A percentile compares a stretch with the other conserved stretches of the same genome.
These are phyloP conservation scores for Choloepus hoffmanni DNA, from an alignment of 2,113 vertebrate genomes.

Conservation along the genomic window DNA sequence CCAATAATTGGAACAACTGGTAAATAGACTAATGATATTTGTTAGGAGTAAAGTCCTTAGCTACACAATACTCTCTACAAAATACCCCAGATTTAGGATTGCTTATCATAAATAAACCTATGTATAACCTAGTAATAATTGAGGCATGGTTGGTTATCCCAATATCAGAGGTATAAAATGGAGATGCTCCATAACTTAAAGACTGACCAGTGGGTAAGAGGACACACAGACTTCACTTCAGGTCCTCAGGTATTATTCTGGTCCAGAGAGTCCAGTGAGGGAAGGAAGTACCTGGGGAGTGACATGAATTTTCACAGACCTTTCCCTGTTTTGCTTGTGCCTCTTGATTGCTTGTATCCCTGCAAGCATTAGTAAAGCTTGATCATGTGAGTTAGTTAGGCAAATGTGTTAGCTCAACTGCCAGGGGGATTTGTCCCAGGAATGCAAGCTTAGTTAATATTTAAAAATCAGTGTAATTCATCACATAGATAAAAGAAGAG, in stretches of 20 bases:
- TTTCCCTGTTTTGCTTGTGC: background rate
- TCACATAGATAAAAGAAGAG: constrained; percentile 19
- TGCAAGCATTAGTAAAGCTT: background rate
- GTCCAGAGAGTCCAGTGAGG: background rate
- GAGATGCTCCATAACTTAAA: background rate
- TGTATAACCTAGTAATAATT: background rate
- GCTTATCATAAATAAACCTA: background rate
- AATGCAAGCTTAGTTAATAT: background rate
- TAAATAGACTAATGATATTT: background rate
- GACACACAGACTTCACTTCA: background rate
- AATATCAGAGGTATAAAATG: background rate
- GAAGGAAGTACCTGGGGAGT: background rate
- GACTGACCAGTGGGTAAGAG: background rate
- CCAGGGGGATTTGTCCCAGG: background rate
- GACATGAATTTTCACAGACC: background rate
- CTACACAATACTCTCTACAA: background rate
- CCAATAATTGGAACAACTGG: background rate
- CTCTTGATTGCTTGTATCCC: background rate
- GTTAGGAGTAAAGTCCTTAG: background rate
- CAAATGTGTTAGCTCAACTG: background rate
- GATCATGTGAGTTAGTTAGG: background rate
- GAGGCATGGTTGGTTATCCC: background rate
- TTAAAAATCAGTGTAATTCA: constrained; percentile 9
- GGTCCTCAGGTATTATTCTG: background rate
- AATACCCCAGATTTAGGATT: background rate